phyloP scores from a whole-genome alignment of 2,797 vertebrate species.

The Catostomus latipinnis region DNA sequence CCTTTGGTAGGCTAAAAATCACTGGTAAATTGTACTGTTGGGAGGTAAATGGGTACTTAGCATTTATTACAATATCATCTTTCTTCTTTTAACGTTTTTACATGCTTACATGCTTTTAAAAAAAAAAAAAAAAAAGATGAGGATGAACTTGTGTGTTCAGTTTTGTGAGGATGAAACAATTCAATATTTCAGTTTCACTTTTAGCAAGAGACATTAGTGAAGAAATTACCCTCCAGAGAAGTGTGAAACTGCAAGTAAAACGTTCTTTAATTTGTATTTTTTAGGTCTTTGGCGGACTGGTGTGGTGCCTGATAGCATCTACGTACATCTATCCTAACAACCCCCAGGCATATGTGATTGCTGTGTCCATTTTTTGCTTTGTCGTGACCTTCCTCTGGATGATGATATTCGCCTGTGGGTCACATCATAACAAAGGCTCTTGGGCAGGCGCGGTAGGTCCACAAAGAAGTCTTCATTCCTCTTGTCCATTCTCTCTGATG shows the following conservation, averaged over 20 bases:
- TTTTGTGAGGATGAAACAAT: too few relatives aligned
- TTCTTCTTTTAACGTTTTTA: too few relatives aligned
- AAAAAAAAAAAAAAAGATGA: too few relatives aligned
- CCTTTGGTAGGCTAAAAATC: too few relatives aligned
- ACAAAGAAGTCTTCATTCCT: background rate
- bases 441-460: constrained; percentile 73
- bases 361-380: constrained; percentile 91
- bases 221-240: background rate
- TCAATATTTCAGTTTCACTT: too few relatives aligned
- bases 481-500: too few relatives aligned
- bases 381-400: constrained; percentile 80
- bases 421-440: constrained; percentile 67
- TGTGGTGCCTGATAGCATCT: constrained; percentile 88
- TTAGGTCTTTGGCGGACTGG: constrained; percentile 82
- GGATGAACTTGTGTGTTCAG: too few relatives aligned
- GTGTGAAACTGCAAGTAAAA: background rate
- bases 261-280: background rate
- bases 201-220: too few relatives aligned
- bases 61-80: too few relatives aligned
- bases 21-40: too few relatives aligned
- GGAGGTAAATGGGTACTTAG: too few relatives aligned
- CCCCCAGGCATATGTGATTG: constrained; percentile 90
- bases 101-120: too few relatives aligned
- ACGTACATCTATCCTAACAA: constrained; percentile 37
- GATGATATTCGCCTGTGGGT: constrained; percentile 75